Percentiles rank a stretch among this genome's conserved stretches.
Evolutionary conservation across 2,888 invertebrate species (phyloP).

Genomic region (Fissipunctia ypsillon): DNA sequence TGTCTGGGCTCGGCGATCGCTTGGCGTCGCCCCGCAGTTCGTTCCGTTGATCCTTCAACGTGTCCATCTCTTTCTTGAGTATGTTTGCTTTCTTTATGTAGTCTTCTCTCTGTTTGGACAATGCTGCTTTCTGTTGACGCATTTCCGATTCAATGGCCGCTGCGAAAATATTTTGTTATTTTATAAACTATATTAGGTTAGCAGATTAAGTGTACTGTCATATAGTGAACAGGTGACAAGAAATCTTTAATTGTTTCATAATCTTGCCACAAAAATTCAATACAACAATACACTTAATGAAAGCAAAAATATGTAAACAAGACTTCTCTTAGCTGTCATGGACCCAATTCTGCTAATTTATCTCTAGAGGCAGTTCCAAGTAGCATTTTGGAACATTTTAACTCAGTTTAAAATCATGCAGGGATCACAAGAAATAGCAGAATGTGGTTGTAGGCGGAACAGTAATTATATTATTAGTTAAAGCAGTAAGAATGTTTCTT

Average conservation of each 20-base stretch:
- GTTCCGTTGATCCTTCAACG: slow-evolving; percentile 94
- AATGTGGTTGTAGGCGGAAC: slow-evolving; percentile 54
- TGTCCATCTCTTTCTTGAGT: slow-evolving; percentile 94
- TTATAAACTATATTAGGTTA: slow-evolving; percentile 56
- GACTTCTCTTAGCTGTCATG: slow-evolving; percentile 71
- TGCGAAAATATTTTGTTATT: slow-evolving; percentile 71
- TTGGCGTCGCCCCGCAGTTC: slow-evolving; percentile 93
- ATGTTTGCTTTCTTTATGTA: slow-evolving; percentile 94
- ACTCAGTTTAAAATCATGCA: slow-evolving; percentile 59
- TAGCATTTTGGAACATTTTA: slow-evolving; percentile 46
- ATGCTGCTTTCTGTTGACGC: slow-evolving; percentile 95
- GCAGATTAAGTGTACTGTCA: slow-evolving; percentile 63
- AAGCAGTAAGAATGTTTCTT: slow-evolving; percentile 48
- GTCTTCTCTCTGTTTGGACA: slow-evolving; percentile 95
- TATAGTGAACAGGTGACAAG: slow-evolving; percentile 27
- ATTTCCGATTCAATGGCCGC: slow-evolving; percentile 95
- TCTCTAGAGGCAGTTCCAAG: slow-evolving; percentile 59
- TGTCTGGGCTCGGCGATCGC: slow-evolving; percentile 94
- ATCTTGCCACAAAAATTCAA: slow-evolving; percentile 23
- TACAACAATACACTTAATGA: slow-evolving; percentile 64
- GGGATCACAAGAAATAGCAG: slow-evolving; percentile 58
- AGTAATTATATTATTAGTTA: slow-evolving; percentile 36
- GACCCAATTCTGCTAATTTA: slow-evolving; percentile 62
- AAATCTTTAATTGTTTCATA: background rate
- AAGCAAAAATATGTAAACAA: slow-evolving; percentile 67